A percentile compares a stretch with the other conserved stretches of the same genome.
phyloP scores from a whole-genome alignment of 2,113 vertebrate species.

The Mus musculus region GRCm39 chr10:96478001-96478500 shows the following conservation, averaged over 20 bases:
- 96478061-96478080: neutral
- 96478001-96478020: neutral
- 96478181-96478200: neutral
- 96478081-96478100: neutral
- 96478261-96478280: neutral
- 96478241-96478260: neutral
- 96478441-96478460: too few relatives aligned
- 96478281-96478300: neutral
- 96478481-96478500: neutral
- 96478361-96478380: neutral
- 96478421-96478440: accelerated
- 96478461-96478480: neutral
- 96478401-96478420: neutral
- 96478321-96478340: neutral
- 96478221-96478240: neutral
- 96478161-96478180: neutral
- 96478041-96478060: too few relatives aligned
- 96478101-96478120: neutral
- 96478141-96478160: neutral
- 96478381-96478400: neutral
- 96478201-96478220: neutral
- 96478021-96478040: neutral
- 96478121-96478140: neutral
- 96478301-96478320: neutral
- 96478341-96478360: neutral